Conservation (phyloP, 2,888 invertebrate species). For the Rugalucina vietnamica region DNA sequence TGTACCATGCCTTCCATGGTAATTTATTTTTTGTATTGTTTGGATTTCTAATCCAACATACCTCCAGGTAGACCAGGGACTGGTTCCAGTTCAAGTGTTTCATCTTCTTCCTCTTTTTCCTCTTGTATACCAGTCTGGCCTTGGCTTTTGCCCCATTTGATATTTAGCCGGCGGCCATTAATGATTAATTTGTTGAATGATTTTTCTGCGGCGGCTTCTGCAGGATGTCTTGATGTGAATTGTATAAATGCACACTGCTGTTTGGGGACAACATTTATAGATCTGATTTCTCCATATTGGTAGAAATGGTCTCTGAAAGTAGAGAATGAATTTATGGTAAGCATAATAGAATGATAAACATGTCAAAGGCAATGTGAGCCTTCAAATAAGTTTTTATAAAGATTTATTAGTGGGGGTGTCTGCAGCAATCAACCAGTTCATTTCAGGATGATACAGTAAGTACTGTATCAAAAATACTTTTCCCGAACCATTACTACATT, state of each 20-base stretch:
- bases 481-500: too few relatives aligned
- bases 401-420: too few relatives aligned
- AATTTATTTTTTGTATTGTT: too few relatives aligned
- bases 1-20: too few relatives aligned
- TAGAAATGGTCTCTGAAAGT: constrained; percentile 96
- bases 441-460: too few relatives aligned
- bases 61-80: constrained; percentile 91
- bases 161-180: constrained; percentile 92
- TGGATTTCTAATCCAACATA: constrained; percentile 66
- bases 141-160: constrained; percentile 99
- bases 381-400: too few relatives aligned
- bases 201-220: constrained; percentile 90
- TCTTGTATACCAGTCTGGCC: constrained; percentile 84
- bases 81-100: constrained; percentile 86
- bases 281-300: constrained; percentile 98
- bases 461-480: too few relatives aligned
- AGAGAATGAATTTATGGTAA: too few relatives aligned
- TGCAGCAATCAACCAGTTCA: too few relatives aligned
- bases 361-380: too few relatives aligned
- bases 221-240: constrained; percentile 94
- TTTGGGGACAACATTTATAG: constrained; percentile 94
- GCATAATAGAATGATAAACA: too few relatives aligned
- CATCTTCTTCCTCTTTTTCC: constrained; percentile 71
- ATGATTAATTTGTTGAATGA: constrained; percentile 96
- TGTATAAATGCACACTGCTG: constrained; percentile 98